Evolutionary conservation across 1,140 invertebrate species (phyloP).

Genomic region (Theocolax elegans): DNA sequence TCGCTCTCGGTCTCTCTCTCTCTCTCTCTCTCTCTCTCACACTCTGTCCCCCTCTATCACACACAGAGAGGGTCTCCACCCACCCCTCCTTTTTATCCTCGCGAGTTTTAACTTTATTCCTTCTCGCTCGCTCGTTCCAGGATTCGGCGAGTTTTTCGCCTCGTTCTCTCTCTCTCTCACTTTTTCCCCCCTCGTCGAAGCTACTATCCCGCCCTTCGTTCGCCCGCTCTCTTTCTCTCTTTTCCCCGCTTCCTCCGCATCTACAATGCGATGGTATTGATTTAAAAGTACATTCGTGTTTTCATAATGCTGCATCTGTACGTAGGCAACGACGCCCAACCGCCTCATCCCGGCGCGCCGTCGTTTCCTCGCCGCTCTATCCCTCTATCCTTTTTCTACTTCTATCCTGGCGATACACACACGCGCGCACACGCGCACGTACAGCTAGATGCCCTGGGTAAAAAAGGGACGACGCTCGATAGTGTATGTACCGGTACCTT

Average conservation of each 20-base stretch:
- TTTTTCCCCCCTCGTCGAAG: slow-evolving; percentile 10
- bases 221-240: slow-evolving; percentile 46
- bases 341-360: slow-evolving; percentile 48
- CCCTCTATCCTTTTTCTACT: slow-evolving; percentile 13
- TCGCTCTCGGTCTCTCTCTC: slow-evolving; percentile 25
- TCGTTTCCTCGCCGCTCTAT: slow-evolving; percentile 33
- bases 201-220: slow-evolving; percentile 19
- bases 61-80: slow-evolving; percentile 18
- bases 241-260: slow-evolving; percentile 54
- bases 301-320: slow-evolving; percentile 69
- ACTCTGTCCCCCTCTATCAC: background rate
- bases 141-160: slow-evolving; percentile 41
- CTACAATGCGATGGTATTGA: slow-evolving; percentile 69
- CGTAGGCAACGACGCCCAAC: slow-evolving; percentile 48
- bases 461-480: too few species aligned
- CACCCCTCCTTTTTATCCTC: slow-evolving; percentile 23
- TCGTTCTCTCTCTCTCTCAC: slow-evolving; percentile 37
- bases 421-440: too few species aligned
- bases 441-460: too few species aligned
- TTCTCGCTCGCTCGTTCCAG: slow-evolving; percentile 42
- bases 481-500: too few species aligned
- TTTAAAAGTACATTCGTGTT: slow-evolving; percentile 70
- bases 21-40: slow-evolving; percentile 4
- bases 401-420: too few species aligned
- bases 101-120: slow-evolving; percentile 41